A percentile compares a stretch with the other conserved stretches of the same genome.
Evolutionary conservation across 2,797 vertebrate species (phyloP).

Genomic region (Sus cebifrons): DNA sequence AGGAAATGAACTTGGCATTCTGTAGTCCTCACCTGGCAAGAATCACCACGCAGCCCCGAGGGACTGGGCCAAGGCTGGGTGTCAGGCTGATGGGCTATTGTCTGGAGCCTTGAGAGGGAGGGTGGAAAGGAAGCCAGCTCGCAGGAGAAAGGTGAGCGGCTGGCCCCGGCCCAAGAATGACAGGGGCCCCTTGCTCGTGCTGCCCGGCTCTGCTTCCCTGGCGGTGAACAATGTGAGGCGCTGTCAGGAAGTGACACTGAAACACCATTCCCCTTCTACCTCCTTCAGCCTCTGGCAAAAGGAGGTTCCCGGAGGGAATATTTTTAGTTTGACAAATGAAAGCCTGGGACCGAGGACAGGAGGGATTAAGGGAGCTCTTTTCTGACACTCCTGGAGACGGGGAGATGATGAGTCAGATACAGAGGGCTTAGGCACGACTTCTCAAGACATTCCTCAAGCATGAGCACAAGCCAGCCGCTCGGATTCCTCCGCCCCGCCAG

Average conservation of each 20-base stretch:
- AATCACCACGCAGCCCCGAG: slow-evolving; percentile 60
- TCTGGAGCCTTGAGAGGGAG: background rate
- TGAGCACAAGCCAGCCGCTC: slow-evolving; percentile 76
- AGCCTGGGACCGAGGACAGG: slow-evolving; percentile 85
- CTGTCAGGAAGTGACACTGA: slow-evolving; percentile 85
- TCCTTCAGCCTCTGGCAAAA: slow-evolving; percentile 83
- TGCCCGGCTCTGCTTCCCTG: slow-evolving; percentile 19
- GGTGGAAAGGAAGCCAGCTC: slow-evolving; percentile 29
- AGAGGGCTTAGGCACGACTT: slow-evolving; percentile 85
- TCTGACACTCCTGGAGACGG: slow-evolving; percentile 84
- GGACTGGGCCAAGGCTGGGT: slow-evolving; percentile 30
- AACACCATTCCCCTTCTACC: slow-evolving; percentile 76
- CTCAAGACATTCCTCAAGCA: slow-evolving; percentile 84
- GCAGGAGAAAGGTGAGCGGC: slow-evolving; percentile 71
- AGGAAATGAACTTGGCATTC: slow-evolving; percentile 78
- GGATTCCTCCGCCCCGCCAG: slow-evolving; percentile 75
- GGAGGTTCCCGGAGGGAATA: slow-evolving; percentile 86
- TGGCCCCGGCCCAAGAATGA: slow-evolving; percentile 70
- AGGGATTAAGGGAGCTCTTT: slow-evolving; percentile 85
- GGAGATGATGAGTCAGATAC: slow-evolving; percentile 87
- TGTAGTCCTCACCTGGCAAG: slow-evolving; percentile 59
- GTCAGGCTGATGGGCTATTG: slow-evolving; percentile 65
- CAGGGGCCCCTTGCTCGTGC: slow-evolving; percentile 65
- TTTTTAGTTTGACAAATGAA: slow-evolving; percentile 86
- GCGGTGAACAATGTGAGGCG: slow-evolving; percentile 52